Evolutionary conservation across 2,113 vertebrate species (phyloP).

Genomic region (Ageneiosus marmoratus): DNA sequence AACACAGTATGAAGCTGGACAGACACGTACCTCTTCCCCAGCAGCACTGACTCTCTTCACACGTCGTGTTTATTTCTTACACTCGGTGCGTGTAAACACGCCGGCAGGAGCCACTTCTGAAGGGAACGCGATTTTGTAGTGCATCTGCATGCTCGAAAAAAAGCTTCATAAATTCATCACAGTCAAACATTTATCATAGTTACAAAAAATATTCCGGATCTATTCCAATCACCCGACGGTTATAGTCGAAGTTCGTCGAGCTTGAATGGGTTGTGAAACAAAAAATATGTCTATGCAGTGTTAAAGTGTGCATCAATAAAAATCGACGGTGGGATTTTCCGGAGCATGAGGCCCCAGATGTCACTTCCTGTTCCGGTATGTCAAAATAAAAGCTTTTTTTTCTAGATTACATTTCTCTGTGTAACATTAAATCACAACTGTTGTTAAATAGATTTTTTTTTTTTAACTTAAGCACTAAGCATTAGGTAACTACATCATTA

Average conservation of each 20-base stretch:
- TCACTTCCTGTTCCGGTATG: conserved; percentile 14
- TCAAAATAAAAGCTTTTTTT: conserved; percentile 20
- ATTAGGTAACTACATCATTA: too few species aligned
- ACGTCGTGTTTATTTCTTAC: too few species aligned
- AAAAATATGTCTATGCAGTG: neutral
- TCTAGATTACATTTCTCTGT: neutral
- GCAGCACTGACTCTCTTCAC: neutral
- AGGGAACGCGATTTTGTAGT: conserved; percentile 23
- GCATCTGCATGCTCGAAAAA: neutral
- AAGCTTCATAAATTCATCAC: neutral
- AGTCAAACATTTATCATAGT: neutral
- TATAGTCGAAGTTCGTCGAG: neutral
- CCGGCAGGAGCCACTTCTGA: neutral
- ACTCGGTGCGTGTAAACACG: neutral
- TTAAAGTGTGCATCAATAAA: conserved; percentile 31
- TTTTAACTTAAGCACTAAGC: too few species aligned
- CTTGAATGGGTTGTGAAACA: neutral
- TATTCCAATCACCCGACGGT: too few species aligned
- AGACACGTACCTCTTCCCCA: neutral
- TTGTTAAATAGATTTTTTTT: too few species aligned
- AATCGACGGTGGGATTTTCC: conserved; percentile 22
- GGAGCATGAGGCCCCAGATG: neutral
- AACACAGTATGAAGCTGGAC: neutral
- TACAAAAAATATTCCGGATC: neutral
- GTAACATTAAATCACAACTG: neutral